Conservation (phyloP, 2,113 vertebrate genomes). For the Gymnogyps californianus region DNA sequence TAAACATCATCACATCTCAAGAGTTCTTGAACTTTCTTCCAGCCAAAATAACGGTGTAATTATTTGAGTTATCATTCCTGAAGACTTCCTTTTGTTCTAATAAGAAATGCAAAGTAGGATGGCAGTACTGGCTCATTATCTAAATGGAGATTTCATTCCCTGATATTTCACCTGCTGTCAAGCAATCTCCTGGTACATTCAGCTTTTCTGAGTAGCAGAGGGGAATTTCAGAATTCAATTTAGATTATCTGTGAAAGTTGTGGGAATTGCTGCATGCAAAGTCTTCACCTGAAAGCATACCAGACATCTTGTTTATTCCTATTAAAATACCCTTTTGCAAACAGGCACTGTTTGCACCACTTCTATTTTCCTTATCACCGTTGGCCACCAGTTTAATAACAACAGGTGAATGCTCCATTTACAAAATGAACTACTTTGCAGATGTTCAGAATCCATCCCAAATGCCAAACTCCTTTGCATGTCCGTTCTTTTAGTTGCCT, state of each 20-base stretch:
- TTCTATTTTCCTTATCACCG: neutral
- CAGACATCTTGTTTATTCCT: neutral
- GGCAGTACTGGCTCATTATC: conserved; percentile 48
- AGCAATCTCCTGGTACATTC: neutral
- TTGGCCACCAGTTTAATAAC: neutral
- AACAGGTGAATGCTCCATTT: conserved; percentile 40
- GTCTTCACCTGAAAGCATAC: neutral
- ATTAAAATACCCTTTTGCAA: neutral
- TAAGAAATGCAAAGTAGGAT: conserved; percentile 45
- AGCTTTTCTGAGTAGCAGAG: neutral
- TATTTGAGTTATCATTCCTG: conserved; percentile 19
- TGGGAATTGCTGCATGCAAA: neutral
- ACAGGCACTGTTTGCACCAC: neutral
- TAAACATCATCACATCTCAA: neutral
- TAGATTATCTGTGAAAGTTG: neutral
- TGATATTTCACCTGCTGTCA: conserved; percentile 6
- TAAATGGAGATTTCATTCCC: conserved; percentile 58
- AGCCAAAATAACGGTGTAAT: conserved; percentile 60
- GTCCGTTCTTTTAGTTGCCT: conserved; percentile 18
- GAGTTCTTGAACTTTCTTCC: conserved; percentile 38
- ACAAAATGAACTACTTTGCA: conserved; percentile 52
- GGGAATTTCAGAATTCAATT: neutral
- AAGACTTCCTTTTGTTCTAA: conserved; percentile 39
- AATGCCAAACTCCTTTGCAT: neutral
- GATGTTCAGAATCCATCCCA: neutral